A percentile compares a stretch with the other conserved stretches of the same genome.
These are phyloP conservation scores for Xestia ashworthii DNA, from an alignment of 2,888 invertebrate genomes.

Conservation along the genomic window DNA sequence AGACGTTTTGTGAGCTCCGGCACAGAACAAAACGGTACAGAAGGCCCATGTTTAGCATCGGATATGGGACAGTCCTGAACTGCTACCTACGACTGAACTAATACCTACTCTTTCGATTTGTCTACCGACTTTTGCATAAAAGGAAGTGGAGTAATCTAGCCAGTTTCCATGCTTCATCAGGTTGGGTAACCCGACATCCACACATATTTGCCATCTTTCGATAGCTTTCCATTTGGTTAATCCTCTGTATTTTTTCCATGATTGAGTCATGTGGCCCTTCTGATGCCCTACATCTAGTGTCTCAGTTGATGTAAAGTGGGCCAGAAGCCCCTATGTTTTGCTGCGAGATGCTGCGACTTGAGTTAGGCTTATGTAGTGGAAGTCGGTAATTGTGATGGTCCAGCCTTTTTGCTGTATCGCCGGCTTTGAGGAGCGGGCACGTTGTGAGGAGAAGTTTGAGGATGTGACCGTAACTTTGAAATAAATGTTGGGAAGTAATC, in stretches of 20 bases:
- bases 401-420: conserved; percentile 56
- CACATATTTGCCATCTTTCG: background rate
- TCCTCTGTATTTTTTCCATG: background rate
- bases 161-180: background rate
- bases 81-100: too few relatives aligned
- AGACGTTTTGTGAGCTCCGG: conserved; percentile 71
- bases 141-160: background rate
- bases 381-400: conserved; percentile 68
- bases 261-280: conserved; percentile 2
- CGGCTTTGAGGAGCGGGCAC: conserved; percentile 31
- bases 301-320: conserved; percentile 69
- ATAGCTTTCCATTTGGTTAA: background rate
- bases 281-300: background rate
- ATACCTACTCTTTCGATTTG: background rate
- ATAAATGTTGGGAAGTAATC: background rate
- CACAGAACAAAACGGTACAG: conserved; percentile 13
- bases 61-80: background rate
- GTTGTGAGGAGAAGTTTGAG: conserved; percentile 47
- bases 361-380: conserved; percentile 78
- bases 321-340: conserved; percentile 68
- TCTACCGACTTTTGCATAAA: background rate
- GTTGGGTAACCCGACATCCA: background rate
- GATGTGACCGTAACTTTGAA: conserved; percentile 29
- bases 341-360: conserved; percentile 55
- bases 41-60: conserved; percentile 16